phyloP scores from a whole-genome alignment of 2,113 vertebrate genomes.

The Rhabdomys dilectus region DNA sequence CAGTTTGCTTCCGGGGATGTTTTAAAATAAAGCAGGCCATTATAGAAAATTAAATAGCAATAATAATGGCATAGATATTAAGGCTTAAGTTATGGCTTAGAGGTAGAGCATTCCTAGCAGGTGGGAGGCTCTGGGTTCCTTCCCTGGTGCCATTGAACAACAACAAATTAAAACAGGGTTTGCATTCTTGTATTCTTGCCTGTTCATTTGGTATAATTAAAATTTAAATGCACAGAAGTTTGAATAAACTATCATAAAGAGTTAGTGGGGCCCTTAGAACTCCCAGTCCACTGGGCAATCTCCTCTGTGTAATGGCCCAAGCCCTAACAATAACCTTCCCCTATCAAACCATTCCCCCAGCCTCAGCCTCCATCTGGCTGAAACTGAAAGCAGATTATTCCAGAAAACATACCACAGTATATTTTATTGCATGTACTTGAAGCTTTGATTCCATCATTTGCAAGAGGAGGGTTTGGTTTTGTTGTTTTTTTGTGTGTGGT shows the following conservation, averaged over 20 bases:
- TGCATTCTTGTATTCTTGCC: background rate
- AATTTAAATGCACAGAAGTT: background rate
- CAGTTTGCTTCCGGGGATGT: background rate
- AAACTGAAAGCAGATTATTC: background rate
- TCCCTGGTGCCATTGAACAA: background rate
- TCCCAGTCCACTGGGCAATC: rapidly evolving
- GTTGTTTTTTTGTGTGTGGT: no score
- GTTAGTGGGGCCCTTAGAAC: background rate
- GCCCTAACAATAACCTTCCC: rapidly evolving
- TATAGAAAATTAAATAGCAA: background rate
- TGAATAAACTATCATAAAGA: background rate
- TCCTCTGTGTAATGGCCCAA: background rate
- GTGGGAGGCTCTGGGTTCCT: background rate
- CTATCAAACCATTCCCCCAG: no score
- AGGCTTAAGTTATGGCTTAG: background rate
- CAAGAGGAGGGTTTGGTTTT: background rate
- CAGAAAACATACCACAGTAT: background rate
- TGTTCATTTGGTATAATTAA: background rate
- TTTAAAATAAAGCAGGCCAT: background rate
- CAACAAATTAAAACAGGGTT: background rate
- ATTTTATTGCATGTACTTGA: background rate
- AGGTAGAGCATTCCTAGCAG: background rate
- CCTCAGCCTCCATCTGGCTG: background rate
- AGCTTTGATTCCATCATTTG: background rate
- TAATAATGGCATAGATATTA: background rate